Percentiles rank a stretch among this genome's conserved stretches.
Conservation (phyloP, 2,888 invertebrate species). For the Caenorhabditis sp. region DNA sequence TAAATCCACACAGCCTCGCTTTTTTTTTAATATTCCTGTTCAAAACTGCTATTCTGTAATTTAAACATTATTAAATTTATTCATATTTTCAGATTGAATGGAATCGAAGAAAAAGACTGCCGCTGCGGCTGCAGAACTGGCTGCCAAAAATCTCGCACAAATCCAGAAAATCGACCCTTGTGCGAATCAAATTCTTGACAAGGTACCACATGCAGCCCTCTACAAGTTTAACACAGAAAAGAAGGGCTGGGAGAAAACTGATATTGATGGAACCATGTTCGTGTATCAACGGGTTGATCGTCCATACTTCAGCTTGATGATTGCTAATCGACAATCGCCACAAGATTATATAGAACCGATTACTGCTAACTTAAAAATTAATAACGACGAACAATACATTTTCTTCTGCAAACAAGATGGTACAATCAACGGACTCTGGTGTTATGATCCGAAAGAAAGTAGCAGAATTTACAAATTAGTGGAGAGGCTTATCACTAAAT, state of each 20-base stretch:
- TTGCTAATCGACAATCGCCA: constrained; percentile 64
- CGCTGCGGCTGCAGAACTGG: constrained; percentile 14
- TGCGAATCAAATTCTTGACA: constrained; percentile 55
- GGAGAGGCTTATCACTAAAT: constrained; percentile 30
- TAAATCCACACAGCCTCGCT: not conserved
- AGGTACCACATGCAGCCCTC: constrained; percentile 57
- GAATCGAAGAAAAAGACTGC: constrained; percentile 12
- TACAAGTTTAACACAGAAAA: constrained; percentile 52
- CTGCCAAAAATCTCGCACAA: constrained; percentile 50
- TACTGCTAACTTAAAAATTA: constrained; percentile 41
- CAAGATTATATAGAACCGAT: constrained; percentile 61
- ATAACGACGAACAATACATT: constrained; percentile 54
- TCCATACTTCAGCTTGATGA: constrained; percentile 59
- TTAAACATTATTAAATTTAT: no score
- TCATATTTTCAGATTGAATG: constrained; percentile 14
- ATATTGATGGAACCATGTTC: constrained; percentile 64
- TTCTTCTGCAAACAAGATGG: constrained; percentile 56
- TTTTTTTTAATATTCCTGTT: not conserved
- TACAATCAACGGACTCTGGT: constrained; percentile 60
- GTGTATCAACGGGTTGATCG: constrained; percentile 59
- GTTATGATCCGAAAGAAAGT: constrained; percentile 45
- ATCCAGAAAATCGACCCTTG: constrained; percentile 62
- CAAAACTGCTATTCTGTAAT: no score
- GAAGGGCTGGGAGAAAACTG: constrained; percentile 58
- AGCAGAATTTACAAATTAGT: constrained; percentile 33